phyloP scores from a whole-genome alignment of 2,797 vertebrate species.

The Clarias platycephalus region DNA sequence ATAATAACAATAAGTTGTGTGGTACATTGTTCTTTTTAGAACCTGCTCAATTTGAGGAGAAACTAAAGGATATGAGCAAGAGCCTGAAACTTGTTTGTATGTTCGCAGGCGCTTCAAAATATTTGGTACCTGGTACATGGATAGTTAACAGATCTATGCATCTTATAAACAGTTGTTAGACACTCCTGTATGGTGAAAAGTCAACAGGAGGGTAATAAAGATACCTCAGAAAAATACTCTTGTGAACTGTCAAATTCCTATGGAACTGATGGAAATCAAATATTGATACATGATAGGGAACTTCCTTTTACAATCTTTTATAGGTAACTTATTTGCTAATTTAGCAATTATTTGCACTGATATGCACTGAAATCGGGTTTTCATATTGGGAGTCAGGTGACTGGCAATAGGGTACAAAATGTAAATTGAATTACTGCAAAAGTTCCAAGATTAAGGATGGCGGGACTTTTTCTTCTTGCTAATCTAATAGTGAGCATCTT shows the following conservation, averaged over 20 bases:
- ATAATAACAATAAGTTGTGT: background rate
- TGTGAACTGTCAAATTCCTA: constrained; percentile 75
- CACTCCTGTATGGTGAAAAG: constrained; percentile 41
- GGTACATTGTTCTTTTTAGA: constrained; percentile 34
- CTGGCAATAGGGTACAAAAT: constrained; percentile 22
- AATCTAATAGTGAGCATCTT: background rate
- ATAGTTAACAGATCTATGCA: constrained; percentile 74
- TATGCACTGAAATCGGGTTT: too few species aligned
- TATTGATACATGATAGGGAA: too few species aligned
- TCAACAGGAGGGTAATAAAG: constrained; percentile 43
- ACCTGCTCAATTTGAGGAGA: constrained; percentile 45
- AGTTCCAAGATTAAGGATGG: background rate
- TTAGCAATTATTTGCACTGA: background rate
- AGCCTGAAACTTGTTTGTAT: too few species aligned
- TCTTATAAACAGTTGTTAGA: constrained; percentile 57
- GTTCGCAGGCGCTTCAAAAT: constrained; percentile 71
- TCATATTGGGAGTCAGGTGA: constrained; percentile 14
- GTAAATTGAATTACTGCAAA: background rate
- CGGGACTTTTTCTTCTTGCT: background rate
- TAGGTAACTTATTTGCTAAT: background rate
- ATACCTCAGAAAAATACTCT: constrained; percentile 37
- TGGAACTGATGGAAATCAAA: constrained; percentile 34
- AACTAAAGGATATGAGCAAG: constrained; percentile 48
- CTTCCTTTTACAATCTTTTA: background rate
- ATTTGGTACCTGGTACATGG: constrained; percentile 48